Evolutionary conservation across 2,113 vertebrate species (phyloP).

Genomic region (Pomatostomus ruficeps): DNA sequence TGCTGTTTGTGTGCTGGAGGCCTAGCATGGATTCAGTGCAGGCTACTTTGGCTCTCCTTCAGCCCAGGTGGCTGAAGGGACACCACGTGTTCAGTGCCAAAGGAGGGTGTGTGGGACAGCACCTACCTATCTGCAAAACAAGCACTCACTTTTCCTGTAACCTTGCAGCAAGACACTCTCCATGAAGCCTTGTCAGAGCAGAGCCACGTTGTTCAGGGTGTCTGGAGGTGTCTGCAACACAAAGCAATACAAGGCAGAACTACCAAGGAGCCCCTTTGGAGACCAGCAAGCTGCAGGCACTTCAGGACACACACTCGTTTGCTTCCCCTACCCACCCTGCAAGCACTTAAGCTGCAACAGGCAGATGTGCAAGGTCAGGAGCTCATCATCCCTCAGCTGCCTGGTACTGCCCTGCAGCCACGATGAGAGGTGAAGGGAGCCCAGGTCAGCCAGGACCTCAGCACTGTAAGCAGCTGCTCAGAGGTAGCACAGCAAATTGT

Average conservation of each 20-base stretch:
- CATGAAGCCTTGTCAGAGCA: not conserved
- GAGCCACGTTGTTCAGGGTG: not conserved
- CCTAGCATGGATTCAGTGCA: not conserved
- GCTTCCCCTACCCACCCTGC: not conserved
- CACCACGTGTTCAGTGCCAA: not conserved
- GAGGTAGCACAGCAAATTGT: not conserved
- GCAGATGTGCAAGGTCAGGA: not conserved
- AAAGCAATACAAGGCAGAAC: not conserved
- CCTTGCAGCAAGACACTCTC: not conserved
- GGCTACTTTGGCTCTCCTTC: not conserved
- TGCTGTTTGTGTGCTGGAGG: not conserved
- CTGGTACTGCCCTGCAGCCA: not conserved
- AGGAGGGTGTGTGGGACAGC: not conserved
- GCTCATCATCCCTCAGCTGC: not conserved
- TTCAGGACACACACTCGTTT: rapidly evolving
- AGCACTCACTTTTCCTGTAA: not conserved
- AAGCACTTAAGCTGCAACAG: not conserved
- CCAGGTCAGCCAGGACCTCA: not conserved
- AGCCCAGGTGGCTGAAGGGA: not conserved
- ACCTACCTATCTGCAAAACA: not conserved
- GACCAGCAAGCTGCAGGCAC: not conserved
- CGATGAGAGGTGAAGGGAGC: rapidly evolving
- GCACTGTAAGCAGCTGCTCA: not conserved
- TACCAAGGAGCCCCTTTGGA: not conserved
- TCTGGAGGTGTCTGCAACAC: not conserved